Base-by-base conservation (phyloP, 2,113 vertebrate genomes). In the Romanogobio albipinnatus region DNA sequence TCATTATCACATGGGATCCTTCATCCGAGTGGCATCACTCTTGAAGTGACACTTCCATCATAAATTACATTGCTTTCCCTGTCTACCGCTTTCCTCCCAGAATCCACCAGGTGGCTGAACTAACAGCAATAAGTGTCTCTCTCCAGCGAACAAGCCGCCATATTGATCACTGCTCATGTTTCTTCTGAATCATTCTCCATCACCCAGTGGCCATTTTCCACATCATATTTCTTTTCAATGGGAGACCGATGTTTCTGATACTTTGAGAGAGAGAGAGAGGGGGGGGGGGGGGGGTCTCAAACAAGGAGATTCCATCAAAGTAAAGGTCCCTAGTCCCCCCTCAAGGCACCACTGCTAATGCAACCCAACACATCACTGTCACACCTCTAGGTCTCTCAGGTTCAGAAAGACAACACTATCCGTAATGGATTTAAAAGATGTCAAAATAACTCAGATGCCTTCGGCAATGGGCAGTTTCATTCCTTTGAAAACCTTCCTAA, bases 141-240 rank as follows among this genome's bases (percentile, higher is more conserved):
- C 91, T 88, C 83, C 87, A 86, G 82, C 89, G 90, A 90, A 88
- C 88, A 88, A 83, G 82, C 79, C 86, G 85, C 89, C 84, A 75
- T 92, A 94, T 93, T 90, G 92, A 93, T 94, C 89, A 92, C 78
- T 86, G 85, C 87, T 92, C 90, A 80, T 93, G 90, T 91, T 93
- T 89, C 90, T 86, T 91, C 88, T 87, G 86, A 93, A 92, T 93
- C 91, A 90, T 92, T 93, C 92, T 92, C 89, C 87, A 92, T 93
- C 90, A 91, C 87, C 91, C 89, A 85, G 84, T 82, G 92, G 91
- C 89, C 82, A 85, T 92, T 92, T 92, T 91, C 83, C 85, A 84
- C 86, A 89, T 92, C 91, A 89, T 87, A 87, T 89, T 92, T 92
- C 61, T 89, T 90, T 83, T 88, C 83, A 68, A 87, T 47, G 62